phyloP scores from a whole-genome alignment of 2,113 vertebrate species.

The Butorides virescens region DNA sequence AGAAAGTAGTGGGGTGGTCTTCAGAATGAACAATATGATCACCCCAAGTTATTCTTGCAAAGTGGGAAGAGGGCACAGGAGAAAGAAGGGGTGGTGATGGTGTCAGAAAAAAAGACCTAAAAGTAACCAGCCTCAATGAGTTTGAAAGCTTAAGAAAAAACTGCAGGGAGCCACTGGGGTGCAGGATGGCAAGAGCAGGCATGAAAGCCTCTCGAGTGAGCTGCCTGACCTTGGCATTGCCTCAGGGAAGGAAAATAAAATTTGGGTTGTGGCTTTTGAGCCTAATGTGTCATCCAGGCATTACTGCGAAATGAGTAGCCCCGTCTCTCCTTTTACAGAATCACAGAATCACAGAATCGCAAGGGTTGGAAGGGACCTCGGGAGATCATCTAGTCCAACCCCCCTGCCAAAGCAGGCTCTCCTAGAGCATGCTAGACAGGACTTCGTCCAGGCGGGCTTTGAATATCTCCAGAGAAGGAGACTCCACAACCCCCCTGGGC shows the following conservation, averaged over 20 bases:
- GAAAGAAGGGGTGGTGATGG: background rate
- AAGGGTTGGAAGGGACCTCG: no score
- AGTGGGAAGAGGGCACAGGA: background rate
- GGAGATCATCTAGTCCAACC: no score
- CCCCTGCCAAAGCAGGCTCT: no score
- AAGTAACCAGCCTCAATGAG: background rate
- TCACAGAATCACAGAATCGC: no score
- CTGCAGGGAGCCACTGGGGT: background rate
- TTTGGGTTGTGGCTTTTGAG: background rate
- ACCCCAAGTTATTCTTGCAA: background rate
- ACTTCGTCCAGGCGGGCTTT: no score
- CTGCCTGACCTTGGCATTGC: background rate
- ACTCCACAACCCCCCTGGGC: no score
- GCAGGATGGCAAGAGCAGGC: rapidly evolving
- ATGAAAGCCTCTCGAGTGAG: background rate
- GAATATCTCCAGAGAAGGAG: no score
- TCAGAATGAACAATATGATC: background rate
- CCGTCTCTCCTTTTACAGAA: background rate
- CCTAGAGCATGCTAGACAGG: no score
- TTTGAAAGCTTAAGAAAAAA: background rate
- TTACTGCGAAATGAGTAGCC: background rate
- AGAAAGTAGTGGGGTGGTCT: background rate
- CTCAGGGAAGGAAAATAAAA: background rate
- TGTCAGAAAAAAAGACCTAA: background rate
- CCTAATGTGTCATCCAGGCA: background rate